phyloP scores from a whole-genome alignment of 2,113 vertebrate genomes.

The human (Homo sapiens) region GRCh38 chr9:134469001-134469500 shows the following conservation, averaged over 20 bases:
- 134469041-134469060: neutral
- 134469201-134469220: neutral
- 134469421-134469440: rapidly evolving
- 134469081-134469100: neutral
- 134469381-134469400: neutral
- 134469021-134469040: rapidly evolving
- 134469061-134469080: rapidly evolving
- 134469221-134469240: neutral
- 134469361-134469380: neutral
- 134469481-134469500: rapidly evolving
- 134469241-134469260: neutral
- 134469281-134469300: neutral
- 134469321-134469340: constrained; percentile 14
- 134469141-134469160: neutral
- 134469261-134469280: neutral
- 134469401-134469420: neutral
- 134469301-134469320: neutral
- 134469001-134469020: neutral
- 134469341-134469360: constrained; percentile 37
- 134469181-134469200: neutral
- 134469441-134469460: rapidly evolving
- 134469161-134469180: rapidly evolving
- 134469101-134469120: rapidly evolving
- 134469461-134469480: rapidly evolving
- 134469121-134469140: neutral